phyloP scores from a whole-genome alignment of 2,113 vertebrate genomes.

The Nothocercus julius region DNA sequence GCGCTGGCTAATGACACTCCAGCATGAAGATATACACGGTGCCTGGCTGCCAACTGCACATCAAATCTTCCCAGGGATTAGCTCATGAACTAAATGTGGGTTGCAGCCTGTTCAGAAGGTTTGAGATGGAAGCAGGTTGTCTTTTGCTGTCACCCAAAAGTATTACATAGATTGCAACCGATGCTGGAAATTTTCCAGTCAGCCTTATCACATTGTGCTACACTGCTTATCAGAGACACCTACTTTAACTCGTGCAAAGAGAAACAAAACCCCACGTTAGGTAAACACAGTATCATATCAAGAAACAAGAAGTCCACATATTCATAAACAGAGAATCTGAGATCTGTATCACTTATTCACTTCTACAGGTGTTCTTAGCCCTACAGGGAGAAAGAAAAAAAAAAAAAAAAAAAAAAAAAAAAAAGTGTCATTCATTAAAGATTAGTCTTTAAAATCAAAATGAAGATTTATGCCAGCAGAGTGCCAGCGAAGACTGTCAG shows the following conservation, averaged over 20 bases:
- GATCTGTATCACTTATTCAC: neutral
- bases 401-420: neutral
- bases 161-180: neutral
- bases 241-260: neutral
- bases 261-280: neutral
- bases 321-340: neutral
- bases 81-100: neutral
- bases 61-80: neutral
- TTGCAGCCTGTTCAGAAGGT: neutral
- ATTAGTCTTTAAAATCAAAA: slow-evolving; percentile 35
- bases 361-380: slow-evolving; percentile 37
- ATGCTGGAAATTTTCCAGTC: neutral
- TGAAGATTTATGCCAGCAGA: neutral
- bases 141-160: neutral
- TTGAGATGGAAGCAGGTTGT: neutral
- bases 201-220: neutral
- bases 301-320: neutral
- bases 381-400: neutral
- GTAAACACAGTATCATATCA: neutral
- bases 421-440: slow-evolving; percentile 39
- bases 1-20: neutral
- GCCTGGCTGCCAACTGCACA: neutral
- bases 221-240: neutral
- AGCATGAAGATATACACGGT: neutral
- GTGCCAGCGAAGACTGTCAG: neutral